Evolutionary conservation across 2,113 vertebrate species (phyloP).

Genomic region (Sminthopsis crassicaudata): DNA sequence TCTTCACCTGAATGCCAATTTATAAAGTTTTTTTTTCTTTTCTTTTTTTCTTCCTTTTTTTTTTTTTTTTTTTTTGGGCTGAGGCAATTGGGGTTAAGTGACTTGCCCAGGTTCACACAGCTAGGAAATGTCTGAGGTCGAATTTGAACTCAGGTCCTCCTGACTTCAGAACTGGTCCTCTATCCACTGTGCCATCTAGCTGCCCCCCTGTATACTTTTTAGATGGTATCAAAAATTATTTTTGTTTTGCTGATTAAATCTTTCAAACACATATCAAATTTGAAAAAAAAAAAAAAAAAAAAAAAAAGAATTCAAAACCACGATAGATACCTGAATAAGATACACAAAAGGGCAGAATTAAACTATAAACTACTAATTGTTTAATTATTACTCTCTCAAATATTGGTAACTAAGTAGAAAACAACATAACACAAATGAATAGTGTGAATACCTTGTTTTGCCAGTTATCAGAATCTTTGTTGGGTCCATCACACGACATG

Average conservation of each 20-base stretch:
- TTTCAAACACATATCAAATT: neutral
- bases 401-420: constrained; percentile 8
- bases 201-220: neutral
- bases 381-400: constrained; percentile 18
- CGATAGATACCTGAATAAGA: constrained; percentile 51
- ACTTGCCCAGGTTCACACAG: no score
- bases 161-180: no score
- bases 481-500: constrained; percentile 98
- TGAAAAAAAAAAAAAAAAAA: neutral
- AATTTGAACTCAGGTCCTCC: no score
- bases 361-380: constrained; percentile 22
- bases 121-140: no score
- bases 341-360: constrained; percentile 53
- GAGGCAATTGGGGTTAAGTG: no score
- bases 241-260: neutral
- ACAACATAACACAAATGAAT: neutral
- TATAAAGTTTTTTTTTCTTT: neutral
- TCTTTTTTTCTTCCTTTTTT: neutral
- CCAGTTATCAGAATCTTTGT: constrained; percentile 99
- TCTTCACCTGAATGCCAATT: neutral
- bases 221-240: neutral
- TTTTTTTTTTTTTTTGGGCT: no score
- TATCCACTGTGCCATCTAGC: no score
- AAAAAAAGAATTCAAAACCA: constrained; percentile 45
- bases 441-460: constrained; percentile 91